These are phyloP conservation scores for Sebastes nivosus DNA, from an alignment of 2,797 vertebrate species.

Conservation along the genomic window DNA sequence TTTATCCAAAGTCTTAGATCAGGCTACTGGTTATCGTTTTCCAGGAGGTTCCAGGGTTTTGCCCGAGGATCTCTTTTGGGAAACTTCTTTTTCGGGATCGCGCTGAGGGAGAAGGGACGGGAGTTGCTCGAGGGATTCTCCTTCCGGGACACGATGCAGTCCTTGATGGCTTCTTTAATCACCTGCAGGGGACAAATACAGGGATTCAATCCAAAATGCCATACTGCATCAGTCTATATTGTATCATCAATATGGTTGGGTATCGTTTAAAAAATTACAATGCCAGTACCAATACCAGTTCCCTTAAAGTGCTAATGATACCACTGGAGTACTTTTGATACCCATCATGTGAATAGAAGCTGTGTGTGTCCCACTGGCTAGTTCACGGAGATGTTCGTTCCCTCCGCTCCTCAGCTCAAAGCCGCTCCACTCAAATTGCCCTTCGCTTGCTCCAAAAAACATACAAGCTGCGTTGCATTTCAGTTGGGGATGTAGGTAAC, in stretches of 20 bases:
- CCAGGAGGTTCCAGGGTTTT: slow-evolving; percentile 68
- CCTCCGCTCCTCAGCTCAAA: no score
- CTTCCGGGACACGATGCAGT: slow-evolving; percentile 89
- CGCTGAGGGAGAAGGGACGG: slow-evolving; percentile 88
- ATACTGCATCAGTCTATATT: background rate
- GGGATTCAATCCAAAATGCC: background rate
- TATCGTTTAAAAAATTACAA: no score
- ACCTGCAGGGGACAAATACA: slow-evolving; percentile 76
- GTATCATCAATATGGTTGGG: background rate
- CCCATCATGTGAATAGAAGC: no score
- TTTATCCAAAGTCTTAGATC: background rate
- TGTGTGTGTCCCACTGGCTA: no score
- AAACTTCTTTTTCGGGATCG: slow-evolving; percentile 88
- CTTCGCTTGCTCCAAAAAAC: no score
- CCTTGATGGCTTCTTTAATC: slow-evolving; percentile 92
- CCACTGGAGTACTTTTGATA: no score
- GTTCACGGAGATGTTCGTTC: no score
- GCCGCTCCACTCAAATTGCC: no score
- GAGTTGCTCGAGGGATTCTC: slow-evolving; percentile 87
- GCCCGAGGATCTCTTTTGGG: slow-evolving; percentile 81
- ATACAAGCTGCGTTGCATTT: no score
- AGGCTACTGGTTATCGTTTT: slow-evolving; percentile 45
- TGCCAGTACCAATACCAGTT: no score
- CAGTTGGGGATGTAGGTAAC: no score
- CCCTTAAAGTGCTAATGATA: no score